Base-by-base conservation (phyloP, 2,888 invertebrate genomes). In the Ganaspis brasiliensis region DNA sequence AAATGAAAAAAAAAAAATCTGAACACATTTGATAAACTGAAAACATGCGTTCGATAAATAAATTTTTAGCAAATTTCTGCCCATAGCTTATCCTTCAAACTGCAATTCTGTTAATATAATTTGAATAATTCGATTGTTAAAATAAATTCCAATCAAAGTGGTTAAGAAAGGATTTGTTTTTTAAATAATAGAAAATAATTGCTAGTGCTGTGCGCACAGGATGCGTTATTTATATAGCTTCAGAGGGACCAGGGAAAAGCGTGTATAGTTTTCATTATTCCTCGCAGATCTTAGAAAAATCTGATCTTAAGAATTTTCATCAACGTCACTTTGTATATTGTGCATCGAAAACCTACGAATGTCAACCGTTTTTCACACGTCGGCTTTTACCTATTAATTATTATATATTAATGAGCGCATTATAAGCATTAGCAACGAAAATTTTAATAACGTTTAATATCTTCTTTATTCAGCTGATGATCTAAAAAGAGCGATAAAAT, bases 231-330 rank as follows among this genome's bases (percentile, higher is more conserved):
- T 67, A 67, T 12, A 67, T 67, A 67, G 63, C 63, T 40, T 67
- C 40, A 63, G 63, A 67, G 63, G 63, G 63, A 67, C 63, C 63
- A 67, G 63, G 63, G 63, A 67, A 63, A 67, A 45, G 63, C 40
- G 24, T 45, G 45, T 24, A 67, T 67, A 45, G 67, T 67, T 67
- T 63, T 56, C 56, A 56, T 21, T 56, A 56, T 56, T 56, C 19
- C 16, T 45, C 45, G 67, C 67, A 45, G 21, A 40, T 40, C 40
- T 40, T 12, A 67, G 14, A 24, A 37, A 63, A 40, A 35, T 37
- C 35, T 24, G 40, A 67, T 40, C 45, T 19, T 63, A 40, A 63
- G 63, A 63, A 63, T 63, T 63, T 45, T 45, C 24, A 67, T 24
- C 37, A 19, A 40, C 12, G 21, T 45, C 24, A 67, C 67, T 67